These are phyloP conservation scores for Valencia hispanica DNA, from an alignment of 2,797 vertebrate species.

Conservation along the genomic window DNA sequence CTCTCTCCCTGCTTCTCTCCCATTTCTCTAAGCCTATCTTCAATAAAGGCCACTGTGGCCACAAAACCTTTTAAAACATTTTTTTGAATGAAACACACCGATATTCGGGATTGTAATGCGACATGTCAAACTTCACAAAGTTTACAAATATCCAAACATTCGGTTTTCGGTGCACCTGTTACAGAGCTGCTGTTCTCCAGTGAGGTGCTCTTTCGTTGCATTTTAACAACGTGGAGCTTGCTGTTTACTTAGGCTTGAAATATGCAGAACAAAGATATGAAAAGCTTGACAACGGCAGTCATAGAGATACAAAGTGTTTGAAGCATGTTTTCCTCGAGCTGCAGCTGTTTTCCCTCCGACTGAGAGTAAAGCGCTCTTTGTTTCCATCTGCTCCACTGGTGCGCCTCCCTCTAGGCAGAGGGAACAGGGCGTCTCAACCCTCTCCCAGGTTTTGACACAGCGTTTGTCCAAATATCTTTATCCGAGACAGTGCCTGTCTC, in stretches of 20 bases:
- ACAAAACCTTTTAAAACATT: too few species aligned
- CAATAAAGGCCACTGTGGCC: too few species aligned
- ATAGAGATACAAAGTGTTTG: slow-evolving; percentile 25
- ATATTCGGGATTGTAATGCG: not conserved
- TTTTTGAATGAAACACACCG: not conserved
- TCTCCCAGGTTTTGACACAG: slow-evolving; percentile 14
- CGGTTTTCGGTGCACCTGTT: not conserved
- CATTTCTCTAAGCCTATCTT: too few species aligned
- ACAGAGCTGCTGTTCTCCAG: not conserved
- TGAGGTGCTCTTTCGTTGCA: not conserved
- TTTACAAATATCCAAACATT: not conserved
- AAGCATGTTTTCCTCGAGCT: slow-evolving; percentile 18
- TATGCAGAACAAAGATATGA: slow-evolving; percentile 9
- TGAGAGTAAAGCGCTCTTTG: slow-evolving; percentile 15
- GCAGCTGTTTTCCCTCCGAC: slow-evolving; percentile 24
- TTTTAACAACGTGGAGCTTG: not conserved
- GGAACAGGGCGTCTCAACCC: slow-evolving; percentile 24
- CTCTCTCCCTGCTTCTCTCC: too few species aligned
- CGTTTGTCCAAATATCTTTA: slow-evolving; percentile 13
- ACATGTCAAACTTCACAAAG: not conserved
- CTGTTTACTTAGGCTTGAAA: not conserved
- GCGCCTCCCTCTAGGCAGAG: slow-evolving; percentile 12
- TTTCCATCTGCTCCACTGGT: slow-evolving; percentile 10
- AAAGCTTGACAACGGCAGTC: slow-evolving; percentile 11
- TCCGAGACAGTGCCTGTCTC: not conserved